Base-by-base conservation (phyloP, 1,140 invertebrate genomes). In the Aporrectodea caliginosa region DNA sequence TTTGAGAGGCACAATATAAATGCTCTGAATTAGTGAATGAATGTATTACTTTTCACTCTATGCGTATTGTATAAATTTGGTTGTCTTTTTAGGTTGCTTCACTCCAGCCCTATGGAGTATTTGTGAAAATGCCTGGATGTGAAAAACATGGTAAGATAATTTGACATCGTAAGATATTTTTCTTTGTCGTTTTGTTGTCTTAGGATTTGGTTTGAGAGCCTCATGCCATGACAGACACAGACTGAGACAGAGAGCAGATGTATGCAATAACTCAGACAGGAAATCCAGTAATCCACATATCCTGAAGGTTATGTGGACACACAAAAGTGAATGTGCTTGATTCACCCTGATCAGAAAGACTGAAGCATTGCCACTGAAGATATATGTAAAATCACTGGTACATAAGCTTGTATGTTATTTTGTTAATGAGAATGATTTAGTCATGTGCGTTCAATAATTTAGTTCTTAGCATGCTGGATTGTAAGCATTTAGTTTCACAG, bases 121-220 rank as follows among this genome's bases (percentile, higher is more conserved):
- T 87, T 83, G 82, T 87, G 6, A 85, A 85, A 80, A 85, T 87
- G 68, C 86, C 86, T 69, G 85, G 84, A 31, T 84, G 35, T 72
- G 81, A 69, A 78, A 85, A 84, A 78, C 85, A 87, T 84, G 86
- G 86, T 87, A 82, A 82, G 6, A 58, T 58, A 22, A 6, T 58
- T 22, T 12, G 6, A 58, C 6, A 58, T 58, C 22, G 43, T 58
- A 58, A 6, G 22, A 22, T 6, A 58, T 58, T 58, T 58, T 58
- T 12, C 22, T 58, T 58, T 58, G 22, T 58, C 6, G 22, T 58
- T 58, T 58, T 22, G 22, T 58, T 12, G 6, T 58, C 22, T 58
- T 58, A 58, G 6, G 43, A 12, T 58, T 58, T 58, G 6, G 22
- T 58, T 12, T 58, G 6, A 12, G 6, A 58, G 6, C 6, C 22